Evolutionary conservation across 2,888 invertebrate genomes (phyloP), one percentile per base, ranked within the genome.

Genomic region (Heliconius ismenius): DNA sequence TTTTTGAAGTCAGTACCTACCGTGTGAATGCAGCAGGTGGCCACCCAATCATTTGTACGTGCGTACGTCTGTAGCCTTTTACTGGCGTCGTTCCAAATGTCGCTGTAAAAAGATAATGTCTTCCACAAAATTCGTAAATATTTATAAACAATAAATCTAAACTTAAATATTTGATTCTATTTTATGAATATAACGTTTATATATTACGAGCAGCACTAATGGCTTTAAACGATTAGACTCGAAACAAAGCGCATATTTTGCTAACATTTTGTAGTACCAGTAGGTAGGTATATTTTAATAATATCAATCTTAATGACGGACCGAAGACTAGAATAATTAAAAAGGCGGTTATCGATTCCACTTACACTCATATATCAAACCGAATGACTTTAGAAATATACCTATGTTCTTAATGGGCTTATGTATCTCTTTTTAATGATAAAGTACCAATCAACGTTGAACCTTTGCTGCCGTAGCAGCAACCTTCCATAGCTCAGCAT

Each of bases 311-410:
- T 64, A 79, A 73, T 43, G 26, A 75, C 60, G 74, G 74, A 79
- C 63, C 26, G 43, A 67, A 70, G 73, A 43, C 58, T 54, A 76
- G 58, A 76, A 73, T 70, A 80, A 80, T 80, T 77, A 80, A 62
- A 73, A 76, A 77, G 32, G 60, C 78, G 62, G 70, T 76, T 74
- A 76, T 78, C 86, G 86, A 88, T 87, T 87, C 82, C 83, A 88
- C 83, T 83, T 83, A 79, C 82, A 74, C 84, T 82, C 86, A 79
- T 90, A 88, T 87, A 90, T 90, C 87, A 88, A 83, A 82, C 84
- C 82, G 84, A 62, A 86, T 83, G 83, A 86, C 85, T 88, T 85
- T 86, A 86, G 80, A 88, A 86, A 84, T 84, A 81, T 84, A 58
- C n/a, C 58, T 58, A 87, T 39, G 69, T 88, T 86, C 79, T 77